phyloP scores from a whole-genome alignment of 1,140 invertebrate genomes.

The Sminthurides bifidus region DNA sequence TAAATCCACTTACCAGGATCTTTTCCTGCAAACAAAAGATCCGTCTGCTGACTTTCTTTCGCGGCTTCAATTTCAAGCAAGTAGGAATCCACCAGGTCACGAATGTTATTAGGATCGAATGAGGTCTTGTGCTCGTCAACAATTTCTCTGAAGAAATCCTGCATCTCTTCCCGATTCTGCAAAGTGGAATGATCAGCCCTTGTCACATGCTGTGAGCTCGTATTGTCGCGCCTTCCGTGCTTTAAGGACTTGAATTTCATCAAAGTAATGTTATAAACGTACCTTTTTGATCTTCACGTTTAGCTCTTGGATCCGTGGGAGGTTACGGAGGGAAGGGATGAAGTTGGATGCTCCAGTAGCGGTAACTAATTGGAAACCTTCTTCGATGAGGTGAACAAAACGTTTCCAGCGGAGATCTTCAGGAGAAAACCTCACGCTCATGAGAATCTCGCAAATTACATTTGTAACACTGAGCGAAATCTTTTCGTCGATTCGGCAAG shows the following conservation, averaged over 20 bases:
- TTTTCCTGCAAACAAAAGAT: slow-evolving; percentile 63
- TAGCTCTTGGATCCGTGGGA: slow-evolving; percentile 58
- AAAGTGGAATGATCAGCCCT: no score
- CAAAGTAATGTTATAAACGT: slow-evolving; percentile 18
- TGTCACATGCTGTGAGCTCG: no score
- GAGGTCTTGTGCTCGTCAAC: slow-evolving; percentile 64
- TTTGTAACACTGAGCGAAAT: slow-evolving; percentile 75
- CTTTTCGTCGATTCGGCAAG: slow-evolving; percentile 55
- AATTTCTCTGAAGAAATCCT: slow-evolving; percentile 65
- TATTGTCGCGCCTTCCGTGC: no score
- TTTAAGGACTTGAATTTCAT: neutral
- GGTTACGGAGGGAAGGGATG: slow-evolving; percentile 54
- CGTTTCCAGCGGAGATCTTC: slow-evolving; percentile 60
- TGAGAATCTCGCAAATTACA: slow-evolving; percentile 79
- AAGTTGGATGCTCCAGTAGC: slow-evolving; percentile 55
- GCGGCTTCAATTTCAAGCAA: slow-evolving; percentile 70
- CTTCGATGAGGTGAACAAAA: slow-evolving; percentile 71
- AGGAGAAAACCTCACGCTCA: slow-evolving; percentile 70
- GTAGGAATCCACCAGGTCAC: slow-evolving; percentile 79
- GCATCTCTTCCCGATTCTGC: slow-evolving; percentile 68
- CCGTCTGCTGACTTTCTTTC: slow-evolving; percentile 54
- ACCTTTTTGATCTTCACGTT: slow-evolving; percentile 59
- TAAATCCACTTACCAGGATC: slow-evolving; percentile 50
- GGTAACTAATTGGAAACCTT: slow-evolving; percentile 70
- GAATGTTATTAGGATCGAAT: slow-evolving; percentile 58